Evolutionary conservation across 37 sponge, comb jelly and placozoan genomes (phyloP).

Genomic region (Eunapius fragilis): DNA sequence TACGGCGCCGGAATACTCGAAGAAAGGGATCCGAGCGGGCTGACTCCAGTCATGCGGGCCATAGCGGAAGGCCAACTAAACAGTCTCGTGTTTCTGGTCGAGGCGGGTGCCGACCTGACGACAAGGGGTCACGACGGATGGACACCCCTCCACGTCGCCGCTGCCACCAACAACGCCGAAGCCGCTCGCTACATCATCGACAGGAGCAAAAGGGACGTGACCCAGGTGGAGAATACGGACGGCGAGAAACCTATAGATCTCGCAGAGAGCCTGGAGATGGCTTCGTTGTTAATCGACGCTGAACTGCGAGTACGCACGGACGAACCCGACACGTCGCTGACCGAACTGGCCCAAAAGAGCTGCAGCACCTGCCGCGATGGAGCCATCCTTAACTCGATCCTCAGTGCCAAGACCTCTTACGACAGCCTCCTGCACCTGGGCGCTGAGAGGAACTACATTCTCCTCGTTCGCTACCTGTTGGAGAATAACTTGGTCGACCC

Average conservation of each 20-base stretch:
- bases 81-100: slow-evolving; percentile 15
- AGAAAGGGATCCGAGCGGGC: slow-evolving; percentile 7
- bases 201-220: background rate
- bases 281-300: slow-evolving; percentile 2
- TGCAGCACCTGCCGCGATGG: no score
- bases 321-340: background rate
- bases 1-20: slow-evolving; percentile 11
- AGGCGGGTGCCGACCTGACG: slow-evolving; percentile 15
- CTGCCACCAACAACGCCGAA: slow-evolving; percentile 2
- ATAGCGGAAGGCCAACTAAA: slow-evolving; percentile 17
- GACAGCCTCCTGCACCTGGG: slow-evolving; percentile 29
- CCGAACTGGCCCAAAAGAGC: no score
- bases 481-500: background rate
- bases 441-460: slow-evolving; percentile 18
- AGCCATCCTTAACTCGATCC: no score
- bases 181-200: slow-evolving; percentile 21
- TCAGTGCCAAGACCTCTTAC: no score
- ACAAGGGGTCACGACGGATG: slow-evolving; percentile 22
- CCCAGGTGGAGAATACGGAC: slow-evolving; percentile 1
- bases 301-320: background rate
- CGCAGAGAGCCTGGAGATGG: slow-evolving; percentile 12
- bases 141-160: slow-evolving; percentile 32
- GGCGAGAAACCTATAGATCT: slow-evolving; percentile 35
- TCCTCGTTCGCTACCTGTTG: background rate
- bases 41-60: slow-evolving; percentile 24